A percentile compares a stretch with the other conserved stretches of the same genome.
These are phyloP conservation scores for Ophiothrix spiculata DNA, from an alignment of 35 echinoderm and acorn worm species.

Conservation along the genomic window DNA sequence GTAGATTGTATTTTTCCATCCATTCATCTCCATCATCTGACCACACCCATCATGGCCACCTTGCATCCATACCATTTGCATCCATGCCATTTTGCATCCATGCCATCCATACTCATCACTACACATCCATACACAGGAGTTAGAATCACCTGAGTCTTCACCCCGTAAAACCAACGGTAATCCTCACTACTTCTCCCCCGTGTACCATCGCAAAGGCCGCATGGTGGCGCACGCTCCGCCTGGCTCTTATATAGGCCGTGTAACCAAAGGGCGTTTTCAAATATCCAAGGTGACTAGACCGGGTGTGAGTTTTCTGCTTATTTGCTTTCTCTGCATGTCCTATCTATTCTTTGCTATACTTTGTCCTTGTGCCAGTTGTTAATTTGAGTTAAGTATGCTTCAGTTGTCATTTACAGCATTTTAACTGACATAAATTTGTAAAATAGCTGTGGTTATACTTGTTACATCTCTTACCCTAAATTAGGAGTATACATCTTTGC, in stretches of 20 bases:
- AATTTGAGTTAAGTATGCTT: too few relatives aligned
- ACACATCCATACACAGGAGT: too few relatives aligned
- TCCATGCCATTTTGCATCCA: neutral
- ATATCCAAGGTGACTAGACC: neutral
- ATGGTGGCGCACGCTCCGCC: neutral
- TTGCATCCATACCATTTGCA: neutral
- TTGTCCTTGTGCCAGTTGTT: too few relatives aligned
- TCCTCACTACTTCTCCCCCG: constrained; percentile 10
- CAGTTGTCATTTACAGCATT: too few relatives aligned
- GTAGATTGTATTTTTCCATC: neutral
- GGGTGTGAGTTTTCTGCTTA: neutral
- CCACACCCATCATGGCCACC: neutral
- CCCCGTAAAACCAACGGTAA: neutral
- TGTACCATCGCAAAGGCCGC: neutral
- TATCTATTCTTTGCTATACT: too few relatives aligned
- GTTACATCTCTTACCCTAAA: too few relatives aligned
- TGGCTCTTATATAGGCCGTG: neutral
- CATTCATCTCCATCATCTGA: neutral
- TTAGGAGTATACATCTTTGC: too few relatives aligned
- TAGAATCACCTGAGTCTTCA: neutral
- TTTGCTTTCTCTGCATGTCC: too few relatives aligned
- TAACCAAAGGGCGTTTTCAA: neutral
- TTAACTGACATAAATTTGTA: too few relatives aligned
- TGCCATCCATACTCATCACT: too few relatives aligned
- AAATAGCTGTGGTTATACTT: too few relatives aligned